These are phyloP conservation scores for Gymnoscopelus microlampas DNA, from an alignment of 2,797 vertebrate genomes.

Conservation along the genomic window DNA sequence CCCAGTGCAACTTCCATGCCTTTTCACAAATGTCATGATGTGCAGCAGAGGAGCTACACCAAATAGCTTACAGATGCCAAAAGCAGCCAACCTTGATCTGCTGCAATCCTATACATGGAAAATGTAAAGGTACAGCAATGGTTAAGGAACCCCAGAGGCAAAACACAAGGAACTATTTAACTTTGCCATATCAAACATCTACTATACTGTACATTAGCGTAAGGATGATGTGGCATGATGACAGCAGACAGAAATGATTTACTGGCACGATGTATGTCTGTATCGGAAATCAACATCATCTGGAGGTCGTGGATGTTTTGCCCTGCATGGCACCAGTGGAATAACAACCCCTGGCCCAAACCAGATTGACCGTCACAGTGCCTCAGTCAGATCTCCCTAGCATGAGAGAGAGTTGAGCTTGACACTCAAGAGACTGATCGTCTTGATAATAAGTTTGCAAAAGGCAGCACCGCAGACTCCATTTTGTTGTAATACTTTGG, in stretches of 20 bases:
- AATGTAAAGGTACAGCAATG: conserved; percentile 11
- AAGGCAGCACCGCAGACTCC: not conserved
- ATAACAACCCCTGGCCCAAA: conserved; percentile 25
- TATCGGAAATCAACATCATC: conserved; percentile 32
- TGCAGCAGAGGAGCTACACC: conserved; percentile 23
- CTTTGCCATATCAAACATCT: conserved; percentile 25
- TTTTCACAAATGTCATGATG: conserved; percentile 21
- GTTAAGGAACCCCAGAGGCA: conserved; percentile 27
- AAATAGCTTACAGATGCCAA: conserved; percentile 61
- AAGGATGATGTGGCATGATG: conserved; percentile 1
- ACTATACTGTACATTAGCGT: conserved; percentile 1
- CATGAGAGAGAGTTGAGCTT: conserved; percentile 37
- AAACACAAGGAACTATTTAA: conserved; percentile 27
- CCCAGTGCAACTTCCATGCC: conserved; percentile 4
- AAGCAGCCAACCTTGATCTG: conserved; percentile 35
- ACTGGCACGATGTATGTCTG: conserved; percentile 28
- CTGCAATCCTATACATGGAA: conserved; percentile 1
- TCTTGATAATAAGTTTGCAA: conserved; percentile 20
- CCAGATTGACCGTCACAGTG: conserved; percentile 21
- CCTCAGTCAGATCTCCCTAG: conserved; percentile 17
- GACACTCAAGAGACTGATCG: conserved; percentile 11
- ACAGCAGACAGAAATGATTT: conserved; percentile 17
- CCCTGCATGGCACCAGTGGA: conserved; percentile 5
- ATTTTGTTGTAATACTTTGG: not conserved
- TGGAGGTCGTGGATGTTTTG: conserved; percentile 22